These are phyloP conservation scores for Lamellibrachia satsuma DNA, from an alignment of 2,888 invertebrate genomes.

Conservation along the genomic window DNA sequence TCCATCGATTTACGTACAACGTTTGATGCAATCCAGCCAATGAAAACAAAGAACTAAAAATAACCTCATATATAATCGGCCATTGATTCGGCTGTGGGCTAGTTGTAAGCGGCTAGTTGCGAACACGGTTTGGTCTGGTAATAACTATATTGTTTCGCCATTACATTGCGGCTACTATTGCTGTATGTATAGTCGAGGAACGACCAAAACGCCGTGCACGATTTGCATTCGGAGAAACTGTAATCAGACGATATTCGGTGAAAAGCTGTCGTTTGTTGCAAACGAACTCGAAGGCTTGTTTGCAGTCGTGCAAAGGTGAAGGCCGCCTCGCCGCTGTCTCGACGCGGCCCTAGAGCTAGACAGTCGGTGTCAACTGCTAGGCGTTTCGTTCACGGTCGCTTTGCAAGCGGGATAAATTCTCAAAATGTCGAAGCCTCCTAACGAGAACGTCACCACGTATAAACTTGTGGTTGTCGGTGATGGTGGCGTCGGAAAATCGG, in stretches of 20 bases:
- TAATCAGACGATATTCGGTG: not conserved
- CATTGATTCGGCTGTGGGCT: not conserved
- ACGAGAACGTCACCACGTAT: conserved; percentile 71
- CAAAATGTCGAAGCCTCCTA: conserved; percentile 42
- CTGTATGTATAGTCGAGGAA: not conserved
- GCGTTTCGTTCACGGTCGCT: conserved; percentile 14
- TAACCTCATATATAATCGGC: conserved; percentile 5
- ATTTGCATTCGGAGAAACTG: not conserved
- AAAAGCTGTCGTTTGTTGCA: not conserved
- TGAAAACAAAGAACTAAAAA: conserved; percentile 17
- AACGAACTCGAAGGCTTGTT: not conserved
- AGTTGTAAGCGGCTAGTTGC: not conserved
- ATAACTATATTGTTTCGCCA: not conserved
- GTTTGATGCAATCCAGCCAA: not conserved
- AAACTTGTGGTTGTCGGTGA: conserved; percentile 93
- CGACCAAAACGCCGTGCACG: not conserved
- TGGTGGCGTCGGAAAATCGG: conserved; percentile 93
- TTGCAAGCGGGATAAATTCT: not conserved
- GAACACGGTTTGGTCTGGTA: not conserved
- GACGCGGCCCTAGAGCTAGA: not conserved
- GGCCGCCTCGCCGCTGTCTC: conserved; percentile 33
- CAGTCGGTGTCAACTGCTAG: conserved; percentile 20
- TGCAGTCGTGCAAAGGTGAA: conserved; percentile 42
- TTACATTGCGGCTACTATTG: not conserved
- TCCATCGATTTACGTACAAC: not conserved